Evolutionary conservation across 2,888 invertebrate genomes (phyloP).

Genomic region (Coecobrya sp.): DNA sequence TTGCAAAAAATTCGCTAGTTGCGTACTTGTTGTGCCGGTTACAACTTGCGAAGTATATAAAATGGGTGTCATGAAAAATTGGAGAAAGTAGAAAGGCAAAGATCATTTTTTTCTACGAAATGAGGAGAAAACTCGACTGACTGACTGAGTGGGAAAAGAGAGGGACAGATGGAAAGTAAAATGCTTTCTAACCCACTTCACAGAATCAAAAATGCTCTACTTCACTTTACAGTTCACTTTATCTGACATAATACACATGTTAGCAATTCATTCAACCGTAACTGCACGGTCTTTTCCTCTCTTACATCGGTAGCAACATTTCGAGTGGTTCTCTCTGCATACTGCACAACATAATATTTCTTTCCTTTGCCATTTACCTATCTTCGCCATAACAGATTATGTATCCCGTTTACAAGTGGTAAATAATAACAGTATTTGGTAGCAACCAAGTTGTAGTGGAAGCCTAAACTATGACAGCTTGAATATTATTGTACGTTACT

Average conservation of each 20-base stretch:
- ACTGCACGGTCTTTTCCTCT: constrained; percentile 2
- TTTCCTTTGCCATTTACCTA: background rate
- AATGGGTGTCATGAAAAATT: background rate
- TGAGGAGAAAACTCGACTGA: background rate
- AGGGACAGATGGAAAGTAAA: background rate
- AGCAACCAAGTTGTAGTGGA: too few species aligned
- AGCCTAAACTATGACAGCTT: too few species aligned
- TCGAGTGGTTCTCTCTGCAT: background rate
- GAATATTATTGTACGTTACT: background rate
- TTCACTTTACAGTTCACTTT: constrained; percentile 56
- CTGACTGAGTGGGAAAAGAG: background rate
- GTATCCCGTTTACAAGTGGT: too few species aligned
- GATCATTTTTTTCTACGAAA: background rate
- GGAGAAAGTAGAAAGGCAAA: background rate
- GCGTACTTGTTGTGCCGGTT: background rate
- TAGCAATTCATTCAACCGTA: constrained; percentile 65
- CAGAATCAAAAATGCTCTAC: constrained; percentile 38
- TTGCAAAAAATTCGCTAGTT: background rate
- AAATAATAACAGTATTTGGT: too few species aligned
- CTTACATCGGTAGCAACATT: background rate
- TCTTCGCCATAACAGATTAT: too few species aligned
- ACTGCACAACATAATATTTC: background rate
- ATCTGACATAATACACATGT: constrained; percentile 60
- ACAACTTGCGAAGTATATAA: background rate
- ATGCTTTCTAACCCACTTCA: constrained; percentile 34